Base-by-base conservation (phyloP, 2,797 vertebrate species). In the Esox masquinongy region DNA sequence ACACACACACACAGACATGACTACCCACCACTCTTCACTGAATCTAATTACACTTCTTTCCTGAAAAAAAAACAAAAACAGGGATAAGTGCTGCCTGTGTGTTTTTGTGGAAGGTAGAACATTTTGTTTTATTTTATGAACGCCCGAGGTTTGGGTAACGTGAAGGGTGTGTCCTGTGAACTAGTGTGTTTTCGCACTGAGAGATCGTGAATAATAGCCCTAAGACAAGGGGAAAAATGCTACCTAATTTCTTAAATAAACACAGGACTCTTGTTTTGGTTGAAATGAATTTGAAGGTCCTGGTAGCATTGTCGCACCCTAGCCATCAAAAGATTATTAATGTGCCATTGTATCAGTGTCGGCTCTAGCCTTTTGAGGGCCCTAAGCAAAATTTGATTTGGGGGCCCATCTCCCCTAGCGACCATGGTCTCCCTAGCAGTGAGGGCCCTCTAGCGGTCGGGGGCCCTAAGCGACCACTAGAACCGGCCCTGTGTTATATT, bases 41-140 rank as follows among this genome's bases (percentile, higher is more conserved):
- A 89, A 89, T 87, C 82, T 91, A 93, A 94, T 94, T 93, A 93
- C 89, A 88, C 86, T 80, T 31, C 53, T 93, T 91, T 92, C 64
- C 79, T 84, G 85, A n/a, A n/a, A 74, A 88, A 89, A 86, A 86
- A 78, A 84, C 82, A 86, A 77, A 83, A 81, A 78, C 76, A 77
- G 73, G 87, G 82, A 70, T 90, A 92, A 93, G 87, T 90, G 91
- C 90, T 90, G 90, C 87, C 85, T 90, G 88, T 85, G 90, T 86
- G 79, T 75, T 91, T 93, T 83, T 86, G 88, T 88, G 31, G 88
- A 92, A 81, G 89, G 81, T 31, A 84, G 88, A 85, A 83, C 82
- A 84, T 82, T 81, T 80, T 76, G 79, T 87, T 92, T 85, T 82
- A 88, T 92, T 93, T 93, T 90, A 92, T 70, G 72, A 90, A 90